Base-by-base conservation (phyloP, 2,113 vertebrate genomes). In the Peromyscus maniculatus region DNA sequence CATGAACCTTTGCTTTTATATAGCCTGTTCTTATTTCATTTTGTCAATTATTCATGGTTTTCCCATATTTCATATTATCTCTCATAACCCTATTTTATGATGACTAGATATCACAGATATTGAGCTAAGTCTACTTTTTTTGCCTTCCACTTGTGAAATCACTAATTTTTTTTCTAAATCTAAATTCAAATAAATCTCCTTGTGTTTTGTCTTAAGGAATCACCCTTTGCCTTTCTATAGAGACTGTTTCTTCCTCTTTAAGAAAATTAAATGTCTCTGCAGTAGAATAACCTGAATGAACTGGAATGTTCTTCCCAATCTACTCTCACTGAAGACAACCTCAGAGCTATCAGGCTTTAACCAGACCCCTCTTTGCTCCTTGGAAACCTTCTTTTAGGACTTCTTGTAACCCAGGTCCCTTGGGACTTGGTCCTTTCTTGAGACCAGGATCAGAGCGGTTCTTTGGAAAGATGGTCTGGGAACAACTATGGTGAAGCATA, bases 391-490 rank as follows among this genome's bases (percentile, higher is more conserved):
- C 52, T 78, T 93, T 75, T 13, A 19, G 21, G n/a, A 28, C 12
- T 93, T 66, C 49, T 91, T 59, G 59, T 67, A 59, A 31, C 83
- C 33, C 62, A 0, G 59, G 71, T 72, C 88, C 19, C 79, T 59
- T 59, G 52, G 46, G 90, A 4, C 31, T 80, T 91, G 31, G 49
- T n/a, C 33, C 83, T 28, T 43, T 75, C 26, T 0, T 7, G 3
- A 72, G 93, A 86, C 66, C 79, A 87, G 33, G 8, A n/a, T 91
- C 59, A 87, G 69, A 91, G 57, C 5, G 39, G 24, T 69, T 96
- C 75, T 97, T 89, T 86, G 46, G 95, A 95, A 96, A 93, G 67
- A 36, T 71, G 91, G 64, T 12, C 36, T 43, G 88, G 64, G 77
- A 93, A 78, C 16, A 79, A 74, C 59, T 64, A 57, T 16, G 78